Evolutionary conservation across 2,113 vertebrate species (phyloP), one percentile per base, ranked within the genome.

Genomic region (Gracilinanus agilis): DNA sequence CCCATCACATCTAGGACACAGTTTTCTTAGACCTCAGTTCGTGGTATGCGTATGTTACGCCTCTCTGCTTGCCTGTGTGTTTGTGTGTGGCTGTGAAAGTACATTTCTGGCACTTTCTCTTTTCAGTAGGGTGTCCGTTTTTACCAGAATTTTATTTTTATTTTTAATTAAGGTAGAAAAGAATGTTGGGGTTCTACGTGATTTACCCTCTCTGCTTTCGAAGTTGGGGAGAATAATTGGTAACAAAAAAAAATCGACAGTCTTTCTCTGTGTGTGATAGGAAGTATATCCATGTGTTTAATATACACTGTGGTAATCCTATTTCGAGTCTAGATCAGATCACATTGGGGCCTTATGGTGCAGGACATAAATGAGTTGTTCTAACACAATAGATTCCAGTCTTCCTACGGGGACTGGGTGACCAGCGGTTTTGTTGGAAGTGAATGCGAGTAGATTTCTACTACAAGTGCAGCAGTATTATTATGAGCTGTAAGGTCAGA

Each of bases 291-390:
- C 94, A 97, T 53, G 92, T 94, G 98, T 97, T 98, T 98, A 98
- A 97, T 97, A 98, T 98, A 98, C 98, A 96, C 94, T 97, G 98
- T 98, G 98, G 97, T 99, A 99, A 99, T 99, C 98, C 98, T 98
- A 98, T 99, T 99, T 98, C 97, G 96, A 98, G 98, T 98, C 98
- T 98, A 98, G 98, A 99, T 99, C 98, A 98, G 98, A 99, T 98
- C 98, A 98, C 98, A 93, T 98, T 97, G 98, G 98, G 98, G 98
- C 98, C 98, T 98, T 98, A 95, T 98, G 98, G 98, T 98, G 98
- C 97, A 98, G 98, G 98, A 98, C 98, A 98, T 99, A 98, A 99
- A 99, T 99, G 98, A 99, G 98, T 98, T 99, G 98, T 99, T 98
- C 97, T 97, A 98, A 98, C 98, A 99, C 98, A 99, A 99, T 99